Conservation (phyloP, 2,888 invertebrate species). For the Latheticus oryzae region DNA sequence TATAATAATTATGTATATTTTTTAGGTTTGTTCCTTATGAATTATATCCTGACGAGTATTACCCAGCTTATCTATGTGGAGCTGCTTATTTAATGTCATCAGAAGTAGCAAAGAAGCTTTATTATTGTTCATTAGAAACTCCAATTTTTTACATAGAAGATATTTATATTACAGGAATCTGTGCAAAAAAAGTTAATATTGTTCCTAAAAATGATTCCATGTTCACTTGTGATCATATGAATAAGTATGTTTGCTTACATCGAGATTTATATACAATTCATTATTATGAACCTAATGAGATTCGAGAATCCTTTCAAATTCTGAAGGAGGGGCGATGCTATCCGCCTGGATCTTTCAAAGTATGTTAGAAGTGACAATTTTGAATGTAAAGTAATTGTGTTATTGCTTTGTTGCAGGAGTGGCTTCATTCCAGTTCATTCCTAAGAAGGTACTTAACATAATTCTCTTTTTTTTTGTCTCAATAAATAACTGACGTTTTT, state of each 20-base stretch:
- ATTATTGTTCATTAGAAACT: slow-evolving; percentile 74
- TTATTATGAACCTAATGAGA: slow-evolving; percentile 11
- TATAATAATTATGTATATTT: too few relatives aligned
- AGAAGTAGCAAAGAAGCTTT: slow-evolving; percentile 74
- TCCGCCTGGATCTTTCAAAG: not conserved
- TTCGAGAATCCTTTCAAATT: not conserved
- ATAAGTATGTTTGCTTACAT: slow-evolving; percentile 17
- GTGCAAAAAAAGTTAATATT: slow-evolving; percentile 59
- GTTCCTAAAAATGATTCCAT: not conserved
- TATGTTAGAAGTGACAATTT: too few relatives aligned
- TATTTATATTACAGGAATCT: slow-evolving; percentile 81
- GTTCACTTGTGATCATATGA: slow-evolving; percentile 7
- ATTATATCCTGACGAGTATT: slow-evolving; percentile 77
- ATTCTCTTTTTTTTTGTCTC: too few relatives aligned
- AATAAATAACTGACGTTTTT: too few relatives aligned
- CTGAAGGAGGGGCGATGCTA: not conserved
- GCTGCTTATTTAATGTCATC: slow-evolving; percentile 82
- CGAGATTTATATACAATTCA: slow-evolving; percentile 3
- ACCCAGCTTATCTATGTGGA: slow-evolving; percentile 85
- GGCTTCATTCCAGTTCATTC: too few relatives aligned
- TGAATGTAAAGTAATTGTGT: too few relatives aligned
- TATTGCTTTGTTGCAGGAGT: too few relatives aligned
- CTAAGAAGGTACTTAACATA: too few relatives aligned
- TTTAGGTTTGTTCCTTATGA: slow-evolving; percentile 81
- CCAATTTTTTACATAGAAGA: slow-evolving; percentile 83